phyloP scores from a whole-genome alignment of 2,797 vertebrate genomes.

The Melanotaenia parkinsoni region DNA sequence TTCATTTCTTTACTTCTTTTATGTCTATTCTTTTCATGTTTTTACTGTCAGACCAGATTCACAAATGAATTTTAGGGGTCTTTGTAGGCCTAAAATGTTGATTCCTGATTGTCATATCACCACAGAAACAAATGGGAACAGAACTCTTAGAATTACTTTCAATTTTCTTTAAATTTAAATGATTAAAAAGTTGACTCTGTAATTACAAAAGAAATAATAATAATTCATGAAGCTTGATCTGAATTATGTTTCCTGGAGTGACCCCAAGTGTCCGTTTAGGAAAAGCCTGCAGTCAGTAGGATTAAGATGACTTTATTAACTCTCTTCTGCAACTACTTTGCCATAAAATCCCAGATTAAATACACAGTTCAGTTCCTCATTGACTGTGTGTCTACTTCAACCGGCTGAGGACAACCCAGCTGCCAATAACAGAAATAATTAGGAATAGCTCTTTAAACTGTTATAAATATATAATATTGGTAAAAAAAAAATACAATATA shows the following conservation, averaged over 20 bases:
- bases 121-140: background rate
- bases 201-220: background rate
- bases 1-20: conserved; percentile 13
- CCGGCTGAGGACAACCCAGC: conserved; percentile 8
- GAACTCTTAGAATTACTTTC: background rate
- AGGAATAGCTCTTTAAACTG: background rate
- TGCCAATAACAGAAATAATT: background rate
- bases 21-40: conserved; percentile 28
- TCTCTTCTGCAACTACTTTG: conserved; percentile 74
- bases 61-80: conserved; percentile 10
- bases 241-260: background rate
- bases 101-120: background rate
- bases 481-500: too few relatives aligned
- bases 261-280: conserved; percentile 39
- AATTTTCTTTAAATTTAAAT: background rate
- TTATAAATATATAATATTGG: background rate
- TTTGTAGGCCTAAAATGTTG: conserved; percentile 4
- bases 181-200: background rate
- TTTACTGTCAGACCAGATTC: conserved; percentile 1
- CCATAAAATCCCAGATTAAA: conserved; percentile 72
- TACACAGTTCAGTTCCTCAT: conserved; percentile 33
- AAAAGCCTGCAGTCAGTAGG: conserved; percentile 59
- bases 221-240: background rate
- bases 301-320: conserved; percentile 81
- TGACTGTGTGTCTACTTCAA: background rate